Conservation (phyloP, 2,113 vertebrate species). For the Triplophysa rosa region DNA sequence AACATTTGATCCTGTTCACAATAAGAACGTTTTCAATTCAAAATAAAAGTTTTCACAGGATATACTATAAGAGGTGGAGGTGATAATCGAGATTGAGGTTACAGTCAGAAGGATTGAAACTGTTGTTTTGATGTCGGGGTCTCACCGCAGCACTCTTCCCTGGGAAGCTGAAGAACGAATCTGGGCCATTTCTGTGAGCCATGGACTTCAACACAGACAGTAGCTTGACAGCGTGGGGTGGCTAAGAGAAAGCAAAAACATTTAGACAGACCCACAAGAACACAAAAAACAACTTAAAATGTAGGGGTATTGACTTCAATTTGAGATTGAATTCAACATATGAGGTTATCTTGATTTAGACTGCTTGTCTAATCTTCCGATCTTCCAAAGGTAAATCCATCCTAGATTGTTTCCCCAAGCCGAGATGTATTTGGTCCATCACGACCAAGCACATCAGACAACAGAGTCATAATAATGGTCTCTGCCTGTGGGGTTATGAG, state of each 20-base stretch:
- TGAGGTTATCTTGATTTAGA: background rate
- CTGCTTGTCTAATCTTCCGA: background rate
- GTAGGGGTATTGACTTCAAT: background rate
- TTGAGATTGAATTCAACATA: background rate
- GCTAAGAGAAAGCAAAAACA: constrained; percentile 69
- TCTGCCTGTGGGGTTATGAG: background rate
- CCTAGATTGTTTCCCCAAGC: background rate
- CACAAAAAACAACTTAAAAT: background rate
- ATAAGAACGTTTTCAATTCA: too few species aligned
- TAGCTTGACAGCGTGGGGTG: constrained; percentile 92
- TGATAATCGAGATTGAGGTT: background rate
- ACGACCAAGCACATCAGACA: background rate
- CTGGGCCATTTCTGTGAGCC: constrained; percentile 91
- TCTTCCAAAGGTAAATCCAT: background rate
- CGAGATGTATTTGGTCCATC: background rate
- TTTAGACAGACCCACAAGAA: constrained; percentile 19
- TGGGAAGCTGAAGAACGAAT: constrained; percentile 98
- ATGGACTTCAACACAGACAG: constrained; percentile 93
- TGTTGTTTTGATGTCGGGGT: background rate
- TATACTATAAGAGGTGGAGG: background rate
- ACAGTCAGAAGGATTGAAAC: background rate
- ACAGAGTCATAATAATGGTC: background rate
- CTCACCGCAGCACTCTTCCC: constrained; percentile 94
- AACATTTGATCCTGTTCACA: background rate
- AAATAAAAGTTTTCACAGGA: background rate